Evolutionary conservation across 1,140 invertebrate genomes (phyloP), one percentile per base, ranked within the genome.

Genomic region (Gryon sp.): DNA sequence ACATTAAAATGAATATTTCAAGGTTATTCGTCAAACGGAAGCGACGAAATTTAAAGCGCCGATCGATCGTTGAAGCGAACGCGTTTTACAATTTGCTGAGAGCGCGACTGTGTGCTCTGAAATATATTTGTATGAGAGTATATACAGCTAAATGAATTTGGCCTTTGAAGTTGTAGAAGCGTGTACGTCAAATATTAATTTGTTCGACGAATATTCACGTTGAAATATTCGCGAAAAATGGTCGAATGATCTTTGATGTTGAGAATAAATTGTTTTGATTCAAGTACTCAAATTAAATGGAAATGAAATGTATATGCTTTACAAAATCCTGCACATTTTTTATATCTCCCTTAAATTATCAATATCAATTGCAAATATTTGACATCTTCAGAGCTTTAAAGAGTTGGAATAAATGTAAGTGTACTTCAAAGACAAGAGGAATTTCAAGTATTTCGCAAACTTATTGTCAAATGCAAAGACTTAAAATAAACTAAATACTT

Each of bases 1-100:
- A 66, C 74, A 40, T 77, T 70, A 62, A 68, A 72, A 66, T 69
- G 76, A 74, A 78, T 73, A 74, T 78, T 73, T 73, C 76, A 78
- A 78, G 76, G 69, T 73, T 78, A 76, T 70, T 43, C 65, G 57
- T 55, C 43, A 28, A 65, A 59, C 55, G 57, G 60, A 34, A 66
- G 38, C 60, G 60, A 65, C 59, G 66, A 62, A 70, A 53, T 78
- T 73, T 38, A 52, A 68, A 43, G n/a, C 75, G 22, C 36, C 53
- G 75, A 77, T 77, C 75, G 75, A 77, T 77, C 46, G 55, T n/a
- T 38, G 30, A 22, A 40, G 30, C 26, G 30, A 60, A 38, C 26
- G 24, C 53, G 24, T 30, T 32, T 59, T 43, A 12, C 36, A 30
- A 7, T 46, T 34, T 45, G 5, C 8, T 18, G 19, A 8, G 18